phyloP scores from a whole-genome alignment of 2,888 invertebrate species.

The Aspidiotus destructor region DNA sequence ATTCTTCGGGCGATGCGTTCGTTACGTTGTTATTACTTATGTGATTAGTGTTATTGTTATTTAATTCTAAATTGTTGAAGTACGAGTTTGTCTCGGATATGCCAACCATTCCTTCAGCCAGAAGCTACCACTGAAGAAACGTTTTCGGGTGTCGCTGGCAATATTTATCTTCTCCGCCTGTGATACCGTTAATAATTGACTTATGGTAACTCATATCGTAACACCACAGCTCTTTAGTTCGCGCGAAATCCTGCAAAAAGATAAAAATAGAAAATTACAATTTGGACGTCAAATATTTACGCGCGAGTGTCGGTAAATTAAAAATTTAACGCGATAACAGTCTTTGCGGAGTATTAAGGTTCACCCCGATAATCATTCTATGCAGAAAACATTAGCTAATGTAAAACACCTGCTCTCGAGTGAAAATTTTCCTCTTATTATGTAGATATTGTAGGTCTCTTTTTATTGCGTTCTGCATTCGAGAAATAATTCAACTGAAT shows the following conservation, averaged over 20 bases:
- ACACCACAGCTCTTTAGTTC: background rate
- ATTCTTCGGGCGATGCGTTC: constrained; percentile 54
- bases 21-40: constrained; percentile 30
- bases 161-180: background rate
- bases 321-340: too few species aligned
- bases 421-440: too few species aligned
- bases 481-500: too few species aligned
- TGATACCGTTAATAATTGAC: background rate
- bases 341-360: too few species aligned
- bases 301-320: too few species aligned
- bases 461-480: too few species aligned
- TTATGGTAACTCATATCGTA: constrained; percentile 1
- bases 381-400: too few species aligned
- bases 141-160: background rate
- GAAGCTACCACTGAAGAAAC: background rate
- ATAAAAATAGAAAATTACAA: background rate
- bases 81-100: constrained; percentile 37
- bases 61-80: constrained; percentile 37
- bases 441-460: too few species aligned
- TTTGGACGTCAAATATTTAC: too few species aligned
- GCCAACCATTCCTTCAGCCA: constrained; percentile 34
- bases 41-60: constrained; percentile 39
- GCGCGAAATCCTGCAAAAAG: background rate
- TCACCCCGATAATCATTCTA: too few species aligned
- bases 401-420: too few species aligned